Conservation (phyloP, 2,113 vertebrate species). For the Solea senegalensis region DNA sequence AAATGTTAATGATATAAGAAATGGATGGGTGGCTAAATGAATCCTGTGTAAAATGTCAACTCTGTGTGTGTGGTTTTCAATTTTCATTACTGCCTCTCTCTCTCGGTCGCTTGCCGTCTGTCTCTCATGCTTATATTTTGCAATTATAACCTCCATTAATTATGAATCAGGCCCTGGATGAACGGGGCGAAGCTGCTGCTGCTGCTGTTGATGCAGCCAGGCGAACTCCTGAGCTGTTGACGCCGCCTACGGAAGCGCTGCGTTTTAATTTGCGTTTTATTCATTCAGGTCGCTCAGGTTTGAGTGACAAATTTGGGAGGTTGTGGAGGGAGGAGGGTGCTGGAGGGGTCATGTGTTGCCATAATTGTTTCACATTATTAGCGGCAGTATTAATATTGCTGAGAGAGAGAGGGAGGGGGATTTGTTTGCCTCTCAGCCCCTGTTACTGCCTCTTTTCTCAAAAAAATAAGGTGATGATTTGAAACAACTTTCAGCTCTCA, state of each 20-base stretch:
- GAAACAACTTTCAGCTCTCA: slow-evolving; percentile 30
- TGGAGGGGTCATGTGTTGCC: slow-evolving; percentile 35
- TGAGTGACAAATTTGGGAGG: neutral
- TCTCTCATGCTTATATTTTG: slow-evolving; percentile 56
- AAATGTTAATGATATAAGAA: slow-evolving; percentile 73
- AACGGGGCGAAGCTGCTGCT: slow-evolving; percentile 43
- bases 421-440: slow-evolving; percentile 62
- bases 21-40: slow-evolving; percentile 58
- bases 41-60: slow-evolving; percentile 69
- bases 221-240: slow-evolving; percentile 57
- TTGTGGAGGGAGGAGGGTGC: slow-evolving; percentile 12
- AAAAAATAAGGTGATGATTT: slow-evolving; percentile 43
- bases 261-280: slow-evolving; percentile 72
- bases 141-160: slow-evolving; percentile 81
- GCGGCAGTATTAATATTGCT: slow-evolving; percentile 69
- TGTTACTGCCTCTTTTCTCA: slow-evolving; percentile 33
- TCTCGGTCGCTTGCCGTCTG: slow-evolving; percentile 28
- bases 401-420: slow-evolving; percentile 45
- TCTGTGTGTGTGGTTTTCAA: slow-evolving; percentile 31
- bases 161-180: slow-evolving; percentile 76
- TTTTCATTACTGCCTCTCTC: slow-evolving; percentile 61
- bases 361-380: slow-evolving; percentile 73
- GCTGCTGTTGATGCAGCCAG: slow-evolving; percentile 44
- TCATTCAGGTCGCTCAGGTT: slow-evolving; percentile 61
- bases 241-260: slow-evolving; percentile 43